A percentile compares a stretch with the other conserved stretches of the same genome.
Evolutionary conservation across 2,888 invertebrate genomes (phyloP).

Genomic region (Sarcophaga variegata): DNA sequence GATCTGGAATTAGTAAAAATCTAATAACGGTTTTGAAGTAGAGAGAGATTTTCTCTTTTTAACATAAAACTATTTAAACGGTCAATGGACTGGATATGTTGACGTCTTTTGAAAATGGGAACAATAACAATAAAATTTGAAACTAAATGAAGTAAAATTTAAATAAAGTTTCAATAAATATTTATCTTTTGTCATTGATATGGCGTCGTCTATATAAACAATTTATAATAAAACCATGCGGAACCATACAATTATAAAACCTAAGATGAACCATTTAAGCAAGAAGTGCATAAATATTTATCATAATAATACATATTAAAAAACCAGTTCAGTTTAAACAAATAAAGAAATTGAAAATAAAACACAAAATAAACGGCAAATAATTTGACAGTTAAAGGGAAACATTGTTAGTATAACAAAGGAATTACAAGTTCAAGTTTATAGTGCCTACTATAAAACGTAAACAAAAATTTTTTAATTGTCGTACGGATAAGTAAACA

Average conservation of each 20-base stretch:
- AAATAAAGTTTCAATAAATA: slow-evolving; percentile 9
- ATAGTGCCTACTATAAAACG: no score
- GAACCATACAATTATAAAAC: not conserved
- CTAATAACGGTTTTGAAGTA: not conserved
- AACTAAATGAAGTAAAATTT: not conserved
- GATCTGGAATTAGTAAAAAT: not conserved
- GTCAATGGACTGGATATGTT: slow-evolving; percentile 43
- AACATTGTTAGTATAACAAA: not conserved
- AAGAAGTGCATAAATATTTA: not conserved
- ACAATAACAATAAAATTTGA: slow-evolving; percentile 10
- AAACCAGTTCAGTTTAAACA: slow-evolving; percentile 5
- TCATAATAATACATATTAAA: not conserved
- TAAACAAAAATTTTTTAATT: not conserved
- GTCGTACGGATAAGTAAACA: not conserved
- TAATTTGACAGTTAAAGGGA: not conserved
- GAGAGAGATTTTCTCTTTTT: not conserved
- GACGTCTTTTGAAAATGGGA: not conserved
- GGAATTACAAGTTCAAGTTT: not conserved
- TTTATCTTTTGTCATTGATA: slow-evolving; percentile 23
- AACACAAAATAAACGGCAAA: not conserved
- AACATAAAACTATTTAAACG: slow-evolving; percentile 21
- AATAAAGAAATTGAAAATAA: not conserved
- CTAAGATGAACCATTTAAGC: not conserved
- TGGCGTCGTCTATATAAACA: slow-evolving; percentile 22
- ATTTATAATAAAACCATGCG: not conserved